Percentiles rank a stretch among this genome's conserved stretches.
phyloP scores from a whole-genome alignment of 2,113 vertebrate species.

The Oncorhynchus mykiss region DNA sequence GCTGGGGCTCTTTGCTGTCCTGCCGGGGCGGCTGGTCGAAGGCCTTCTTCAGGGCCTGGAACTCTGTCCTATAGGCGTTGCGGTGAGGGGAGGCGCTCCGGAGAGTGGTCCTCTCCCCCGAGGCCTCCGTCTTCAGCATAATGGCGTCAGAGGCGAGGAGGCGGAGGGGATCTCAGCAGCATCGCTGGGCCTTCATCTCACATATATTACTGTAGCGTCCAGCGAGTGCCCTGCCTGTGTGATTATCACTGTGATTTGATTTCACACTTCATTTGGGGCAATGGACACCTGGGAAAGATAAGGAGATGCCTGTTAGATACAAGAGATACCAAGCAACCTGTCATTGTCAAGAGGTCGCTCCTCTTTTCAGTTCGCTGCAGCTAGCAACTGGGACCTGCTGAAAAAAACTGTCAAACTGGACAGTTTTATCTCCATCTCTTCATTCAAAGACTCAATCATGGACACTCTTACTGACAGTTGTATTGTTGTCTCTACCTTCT shows the following conservation, averaged over 20 bases:
- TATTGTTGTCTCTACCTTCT: too few species aligned
- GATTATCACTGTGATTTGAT: slow-evolving; percentile 21
- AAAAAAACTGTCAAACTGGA: too few species aligned
- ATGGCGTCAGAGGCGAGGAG: slow-evolving; percentile 76
- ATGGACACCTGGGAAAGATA: slow-evolving; percentile 50
- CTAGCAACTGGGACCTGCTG: too few species aligned
- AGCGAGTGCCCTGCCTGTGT: slow-evolving; percentile 23
- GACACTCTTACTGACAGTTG: too few species aligned
- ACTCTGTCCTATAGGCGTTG: slow-evolving; percentile 96
- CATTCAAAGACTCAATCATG: too few species aligned
- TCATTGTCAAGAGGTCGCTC: background rate
- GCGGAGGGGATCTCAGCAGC: slow-evolving; percentile 71
- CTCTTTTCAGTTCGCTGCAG: too few species aligned
- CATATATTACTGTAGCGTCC: slow-evolving; percentile 32
- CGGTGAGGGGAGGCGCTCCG: slow-evolving; percentile 97
- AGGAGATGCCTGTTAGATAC: slow-evolving; percentile 12
- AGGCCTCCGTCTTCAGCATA: slow-evolving; percentile 97
- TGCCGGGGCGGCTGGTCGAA: slow-evolving; percentile 93
- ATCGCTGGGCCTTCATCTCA: slow-evolving; percentile 68
- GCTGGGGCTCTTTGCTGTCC: slow-evolving; percentile 79
- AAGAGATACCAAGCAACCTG: background rate
- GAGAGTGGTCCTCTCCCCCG: slow-evolving; percentile 90
- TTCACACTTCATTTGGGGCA: slow-evolving; percentile 30
- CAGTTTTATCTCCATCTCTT: too few species aligned
- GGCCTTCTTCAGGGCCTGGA: slow-evolving; percentile 95